Evolutionary conservation across 2,797 vertebrate species (phyloP), one percentile per base, ranked within the genome.

Genomic region (Halcyon badia): DNA sequence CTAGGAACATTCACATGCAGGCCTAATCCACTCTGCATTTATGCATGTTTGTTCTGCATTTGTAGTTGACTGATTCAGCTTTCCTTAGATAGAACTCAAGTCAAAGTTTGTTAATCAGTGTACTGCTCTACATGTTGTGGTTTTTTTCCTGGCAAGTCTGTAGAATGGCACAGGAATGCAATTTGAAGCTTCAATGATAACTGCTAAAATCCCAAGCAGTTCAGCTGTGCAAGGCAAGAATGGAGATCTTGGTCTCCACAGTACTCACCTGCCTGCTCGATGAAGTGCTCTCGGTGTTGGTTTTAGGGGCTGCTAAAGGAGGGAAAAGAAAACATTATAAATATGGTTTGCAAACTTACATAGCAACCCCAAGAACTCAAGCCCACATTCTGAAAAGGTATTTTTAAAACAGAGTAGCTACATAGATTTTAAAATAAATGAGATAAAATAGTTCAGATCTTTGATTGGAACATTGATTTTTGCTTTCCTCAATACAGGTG

Each of bases 191-290:
- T 39, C 44, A 56, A 16, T 6, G 22, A 14, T 31, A 69, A 71
- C 5, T 54, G 21, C 10, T 83, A 31, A 83, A 91, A 25, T 15
- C 4, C 20, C 22, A 54, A 57, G 49, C 85, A 68, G 20, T 39
- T 58, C 18, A 69, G 5, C 16, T 66, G 31, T 6, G 8, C 28
- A 72, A 88, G 25, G 21, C n/a, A 90, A 21, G 52, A 94, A 87
- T 13, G 7, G 75, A 82, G 44, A 56, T 21, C 19, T 78, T 77
- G 21, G 17, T 33, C 21, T 89, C 31, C 65, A 37, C 25, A 51
- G 22, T 30, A 97, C 99, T 98, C 97, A 99, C 99, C 99, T 99
- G 98, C 98, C 98, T 99, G 97, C 98, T 98, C 93, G 98, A 89
- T 51, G 98, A 91, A 62, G 98, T 91, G 69, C 98, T 98, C 91